Evolutionary conservation across 2,113 vertebrate species (phyloP), one percentile per base, ranked within the genome.

Genomic region (Lipophrys pholis): DNA sequence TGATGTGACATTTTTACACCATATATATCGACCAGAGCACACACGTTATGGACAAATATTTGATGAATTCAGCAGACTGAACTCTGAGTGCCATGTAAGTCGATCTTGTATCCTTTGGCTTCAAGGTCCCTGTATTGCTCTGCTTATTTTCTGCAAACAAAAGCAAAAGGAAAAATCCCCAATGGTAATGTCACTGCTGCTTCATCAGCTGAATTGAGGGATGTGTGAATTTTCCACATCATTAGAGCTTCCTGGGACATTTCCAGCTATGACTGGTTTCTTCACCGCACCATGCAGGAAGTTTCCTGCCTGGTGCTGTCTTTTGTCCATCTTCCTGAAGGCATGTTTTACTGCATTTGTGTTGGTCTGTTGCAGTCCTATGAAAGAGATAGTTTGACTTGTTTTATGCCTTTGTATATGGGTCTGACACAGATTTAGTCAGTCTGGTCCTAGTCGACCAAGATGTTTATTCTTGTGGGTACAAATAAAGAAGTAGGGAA

Each of bases 381-480:
- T 71, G 10, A 7, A 43, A 9, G 48, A 73, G 11, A 14, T 69
- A 38, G 57, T 63, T 87, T 76, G 59, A 46, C 63, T 73, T 58
- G 40, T 48, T 56, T 78, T 67, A 7, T 58, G 40, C n/a, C 21
- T 66, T 82, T 84, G 43, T 82, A 58, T 73, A 49, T 38, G 76
- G 54, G 17, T 73, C 54, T 67, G 41, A 50, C 53, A 59, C 35
- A 81, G 67, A 76, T 70, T 73, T 70, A 52, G 55, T 77, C 39
- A 62, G 53, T 8, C 55, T 62, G 42, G 17, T 73, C 80, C 52
- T 61, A 73, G 67, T 85, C 58, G 62, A 82, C 51, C 78, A 80
- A 85, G 68, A 83, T 69, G 71, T 75, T 82, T 77, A 78, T 86
- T 74, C 45, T 46, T 45, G 42, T 71, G 40, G 16, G n/a, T 60